Percentiles rank a stretch among this genome's conserved stretches.
Conservation (phyloP, 2,888 invertebrate species). For the Aleiodes alternator region DNA sequence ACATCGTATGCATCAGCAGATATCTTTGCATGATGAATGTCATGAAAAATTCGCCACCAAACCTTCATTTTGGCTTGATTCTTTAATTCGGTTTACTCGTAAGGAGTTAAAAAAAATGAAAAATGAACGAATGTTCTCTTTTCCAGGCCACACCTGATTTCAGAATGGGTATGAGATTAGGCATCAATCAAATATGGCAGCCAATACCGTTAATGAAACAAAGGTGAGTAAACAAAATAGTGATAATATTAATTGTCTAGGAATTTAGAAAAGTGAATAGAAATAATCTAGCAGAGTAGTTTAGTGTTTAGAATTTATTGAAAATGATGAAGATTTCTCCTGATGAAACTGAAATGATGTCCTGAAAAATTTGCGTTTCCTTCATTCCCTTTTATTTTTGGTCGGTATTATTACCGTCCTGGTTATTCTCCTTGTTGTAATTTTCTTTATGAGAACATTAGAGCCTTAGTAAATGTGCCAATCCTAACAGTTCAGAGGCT, state of each 20-base stretch:
- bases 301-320: neutral
- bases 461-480: constrained; percentile 69
- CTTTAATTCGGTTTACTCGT: too few relatives aligned
- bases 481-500: constrained; percentile 67
- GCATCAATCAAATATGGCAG: constrained; percentile 82
- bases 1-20: too few relatives aligned
- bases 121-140: constrained; percentile 51
- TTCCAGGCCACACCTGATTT: constrained; percentile 83
- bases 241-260: constrained; percentile 7
- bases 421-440: constrained; percentile 18
- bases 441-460: constrained; percentile 47
- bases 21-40: neutral
- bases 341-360: neutral
- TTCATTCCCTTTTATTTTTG: neutral
- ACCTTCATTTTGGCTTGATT: too few relatives aligned
- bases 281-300: constrained; percentile 1
- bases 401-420: neutral
- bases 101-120: neutral
- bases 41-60: too few relatives aligned
- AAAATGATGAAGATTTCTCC: neutral
- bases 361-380: neutral
- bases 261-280: neutral
- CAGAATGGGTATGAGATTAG: constrained; percentile 81
- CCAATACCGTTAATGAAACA: constrained; percentile 72
- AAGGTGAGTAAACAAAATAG: constrained; percentile 61